These are phyloP conservation scores for Centropus bengalensis DNA, from an alignment of 2,113 vertebrate species.

Conservation along the genomic window DNA sequence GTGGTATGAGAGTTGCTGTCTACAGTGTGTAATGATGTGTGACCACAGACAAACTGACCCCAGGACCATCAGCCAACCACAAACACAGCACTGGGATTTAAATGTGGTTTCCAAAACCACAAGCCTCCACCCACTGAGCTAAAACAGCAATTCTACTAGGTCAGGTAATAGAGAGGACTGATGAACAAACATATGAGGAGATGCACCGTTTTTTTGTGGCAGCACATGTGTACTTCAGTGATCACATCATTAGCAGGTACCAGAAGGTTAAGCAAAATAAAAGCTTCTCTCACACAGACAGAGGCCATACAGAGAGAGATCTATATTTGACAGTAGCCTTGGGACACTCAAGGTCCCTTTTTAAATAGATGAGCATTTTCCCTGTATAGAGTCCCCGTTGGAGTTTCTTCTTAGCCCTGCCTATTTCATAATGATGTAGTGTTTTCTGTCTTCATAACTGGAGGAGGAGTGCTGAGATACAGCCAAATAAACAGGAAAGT, in stretches of 20 bases:
- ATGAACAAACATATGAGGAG: background rate
- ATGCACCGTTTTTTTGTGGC: slow-evolving; percentile 20
- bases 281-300: slow-evolving; percentile 12
- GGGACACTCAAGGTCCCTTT: background rate
- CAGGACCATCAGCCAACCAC: slow-evolving; percentile 38
- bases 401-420: background rate
- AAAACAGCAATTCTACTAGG: slow-evolving; percentile 27
- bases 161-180: background rate
- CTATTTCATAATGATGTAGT: slow-evolving; percentile 17
- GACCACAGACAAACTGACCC: slow-evolving; percentile 53
- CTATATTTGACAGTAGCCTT: slow-evolving; percentile 54
- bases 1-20: background rate
- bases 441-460: background rate
- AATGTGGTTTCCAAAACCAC: slow-evolving; percentile 43
- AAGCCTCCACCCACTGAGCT: slow-evolving; percentile 28
- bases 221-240: background rate
- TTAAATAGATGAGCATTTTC: background rate
- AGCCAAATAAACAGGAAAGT: slow-evolving; percentile 35
- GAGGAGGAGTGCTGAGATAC: background rate
- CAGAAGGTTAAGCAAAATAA: slow-evolving; percentile 17
- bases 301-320: background rate
- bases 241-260: slow-evolving; percentile 52
- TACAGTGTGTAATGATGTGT: slow-evolving; percentile 36
- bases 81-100: slow-evolving; percentile 50
- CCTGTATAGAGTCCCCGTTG: background rate